Evolutionary conservation across 2,888 invertebrate species (phyloP).

Genomic region (Apeira syringaria): DNA sequence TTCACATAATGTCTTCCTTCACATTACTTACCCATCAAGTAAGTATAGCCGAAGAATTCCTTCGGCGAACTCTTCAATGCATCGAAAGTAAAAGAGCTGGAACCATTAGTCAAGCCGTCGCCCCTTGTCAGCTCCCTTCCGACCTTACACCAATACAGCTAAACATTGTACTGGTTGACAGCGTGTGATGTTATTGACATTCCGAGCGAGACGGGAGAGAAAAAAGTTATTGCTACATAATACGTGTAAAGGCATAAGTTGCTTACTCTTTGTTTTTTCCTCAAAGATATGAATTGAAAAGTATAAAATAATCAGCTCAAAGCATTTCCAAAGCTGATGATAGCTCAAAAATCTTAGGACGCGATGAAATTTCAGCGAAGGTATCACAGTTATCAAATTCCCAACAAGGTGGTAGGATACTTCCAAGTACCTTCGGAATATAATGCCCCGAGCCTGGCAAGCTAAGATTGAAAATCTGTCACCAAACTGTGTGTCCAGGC

Average conservation of each 20-base stretch:
- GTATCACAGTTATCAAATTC: no score
- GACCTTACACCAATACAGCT: constrained; percentile 58
- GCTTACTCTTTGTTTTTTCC: neutral
- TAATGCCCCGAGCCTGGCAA: no score
- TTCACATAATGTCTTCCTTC: neutral
- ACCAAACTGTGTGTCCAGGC: no score
- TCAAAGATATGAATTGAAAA: neutral
- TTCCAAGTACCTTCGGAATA: no score
- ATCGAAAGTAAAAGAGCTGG: constrained; percentile 57
- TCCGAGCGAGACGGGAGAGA: constrained; percentile 39
- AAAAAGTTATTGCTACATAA: no score
- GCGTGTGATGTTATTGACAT: constrained; percentile 67
- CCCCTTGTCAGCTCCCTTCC: constrained; percentile 75
- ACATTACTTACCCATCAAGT: constrained; percentile 13
- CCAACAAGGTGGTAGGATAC: no score
- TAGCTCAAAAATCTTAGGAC: no score
- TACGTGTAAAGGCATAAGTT: neutral
- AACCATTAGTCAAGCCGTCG: constrained; percentile 79
- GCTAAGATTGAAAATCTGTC: no score
- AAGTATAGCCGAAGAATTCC: constrained; percentile 9
- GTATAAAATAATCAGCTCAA: no score
- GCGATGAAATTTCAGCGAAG: no score
- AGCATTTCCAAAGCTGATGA: no score
- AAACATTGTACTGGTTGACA: constrained; percentile 53
- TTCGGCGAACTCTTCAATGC: constrained; percentile 27